Conservation (phyloP, 2,797 vertebrate species). For the Crocodylus rhombifer region DNA sequence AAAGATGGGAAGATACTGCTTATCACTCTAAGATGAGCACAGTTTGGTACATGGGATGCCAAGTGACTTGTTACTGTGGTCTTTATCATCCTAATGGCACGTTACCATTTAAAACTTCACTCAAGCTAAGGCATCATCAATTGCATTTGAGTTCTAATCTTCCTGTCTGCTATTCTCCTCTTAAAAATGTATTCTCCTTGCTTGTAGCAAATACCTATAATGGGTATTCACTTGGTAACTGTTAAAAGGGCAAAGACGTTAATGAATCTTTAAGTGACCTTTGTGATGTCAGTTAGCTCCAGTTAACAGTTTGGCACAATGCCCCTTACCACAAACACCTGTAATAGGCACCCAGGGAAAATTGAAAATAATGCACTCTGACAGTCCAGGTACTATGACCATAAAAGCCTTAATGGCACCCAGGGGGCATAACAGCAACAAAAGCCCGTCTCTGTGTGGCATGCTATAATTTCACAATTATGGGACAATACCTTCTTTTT, state of each 20-base stretch:
- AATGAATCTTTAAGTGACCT: neutral
- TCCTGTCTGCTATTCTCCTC: neutral
- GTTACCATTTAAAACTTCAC: neutral
- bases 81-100: neutral
- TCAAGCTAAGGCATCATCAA: neutral
- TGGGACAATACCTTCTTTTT: neutral
- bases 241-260: neutral
- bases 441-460: neutral
- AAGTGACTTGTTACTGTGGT: neutral
- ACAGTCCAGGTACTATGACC: neutral
- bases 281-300: neutral
- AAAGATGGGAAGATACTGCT: neutral
- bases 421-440: neutral
- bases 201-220: neutral
- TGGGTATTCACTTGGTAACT: neutral
- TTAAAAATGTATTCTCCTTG: neutral
- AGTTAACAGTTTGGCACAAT: neutral
- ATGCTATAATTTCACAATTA: neutral
- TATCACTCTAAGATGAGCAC: neutral
- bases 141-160: neutral
- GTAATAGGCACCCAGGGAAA: conserved; percentile 3
- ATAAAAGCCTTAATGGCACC: neutral
- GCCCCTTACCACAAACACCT: neutral
- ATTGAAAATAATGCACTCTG: neutral
- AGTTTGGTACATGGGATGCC: neutral